phyloP scores from a whole-genome alignment of 2,797 vertebrate genomes.

The Amniataba percoides region DNA sequence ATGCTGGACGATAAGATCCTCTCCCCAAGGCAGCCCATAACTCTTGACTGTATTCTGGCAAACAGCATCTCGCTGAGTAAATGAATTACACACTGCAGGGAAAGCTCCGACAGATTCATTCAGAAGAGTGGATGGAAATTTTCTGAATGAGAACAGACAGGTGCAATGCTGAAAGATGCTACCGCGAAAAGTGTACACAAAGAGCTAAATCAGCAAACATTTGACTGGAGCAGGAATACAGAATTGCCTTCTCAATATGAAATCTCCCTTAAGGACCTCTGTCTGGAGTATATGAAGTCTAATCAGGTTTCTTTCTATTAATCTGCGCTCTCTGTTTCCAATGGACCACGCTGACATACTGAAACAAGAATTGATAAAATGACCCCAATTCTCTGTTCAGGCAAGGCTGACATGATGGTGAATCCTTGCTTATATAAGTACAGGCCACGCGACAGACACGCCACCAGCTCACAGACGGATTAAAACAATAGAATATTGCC shows the following conservation, averaged over 20 bases:
- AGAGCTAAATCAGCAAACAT: constrained; percentile 14
- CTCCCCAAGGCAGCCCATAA: constrained; percentile 38
- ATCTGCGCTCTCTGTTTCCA: not conserved
- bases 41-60: constrained; percentile 60
- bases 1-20: constrained; percentile 40
- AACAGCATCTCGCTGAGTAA: constrained; percentile 29
- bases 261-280: not conserved
- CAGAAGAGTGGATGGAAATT: constrained; percentile 37
- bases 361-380: constrained; percentile 19
- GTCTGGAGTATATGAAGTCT: not conserved
- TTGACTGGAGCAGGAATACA: not conserved
- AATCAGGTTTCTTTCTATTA: constrained; percentile 10
- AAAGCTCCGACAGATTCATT: constrained; percentile 61
- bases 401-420: constrained; percentile 9
- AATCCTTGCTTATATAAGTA: not conserved
- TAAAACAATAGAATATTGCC: constrained; percentile 51
- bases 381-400: not conserved
- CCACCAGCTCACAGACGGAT: constrained; percentile 57
- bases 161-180: constrained; percentile 11
- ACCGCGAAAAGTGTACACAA: not conserved
- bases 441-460: constrained; percentile 12
- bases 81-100: constrained; percentile 61
- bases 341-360: not conserved
- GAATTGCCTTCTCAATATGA: not conserved
- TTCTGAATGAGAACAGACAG: constrained; percentile 46